phyloP scores from a whole-genome alignment of 1,140 invertebrate genomes.

The Luehdorfia chinensis region DNA sequence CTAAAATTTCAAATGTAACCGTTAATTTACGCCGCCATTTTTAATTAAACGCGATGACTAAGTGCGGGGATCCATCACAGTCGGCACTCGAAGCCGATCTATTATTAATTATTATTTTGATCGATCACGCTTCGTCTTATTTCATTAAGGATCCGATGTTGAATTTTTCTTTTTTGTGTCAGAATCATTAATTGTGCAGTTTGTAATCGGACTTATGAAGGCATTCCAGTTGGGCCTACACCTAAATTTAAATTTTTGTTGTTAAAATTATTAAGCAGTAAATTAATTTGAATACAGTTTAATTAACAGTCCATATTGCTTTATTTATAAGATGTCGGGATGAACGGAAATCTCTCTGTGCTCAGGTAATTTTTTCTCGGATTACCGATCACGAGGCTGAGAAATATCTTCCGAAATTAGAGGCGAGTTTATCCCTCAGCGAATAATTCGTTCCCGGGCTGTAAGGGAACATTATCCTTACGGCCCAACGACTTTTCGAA shows the following conservation, averaged over 20 bases:
- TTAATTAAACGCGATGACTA: constrained; percentile 76
- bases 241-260: constrained; percentile 1
- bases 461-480: constrained; percentile 62
- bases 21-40: constrained; percentile 67
- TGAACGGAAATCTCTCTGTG: too few relatives aligned
- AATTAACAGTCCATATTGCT: too few relatives aligned
- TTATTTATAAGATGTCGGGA: too few relatives aligned
- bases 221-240: background rate
- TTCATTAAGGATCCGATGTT: constrained; percentile 62
- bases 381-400: constrained; percentile 51
- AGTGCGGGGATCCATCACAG: constrained; percentile 66
- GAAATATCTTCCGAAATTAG: constrained; percentile 57
- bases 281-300: too few relatives aligned
- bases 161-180: constrained; percentile 43
- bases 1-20: constrained; percentile 60
- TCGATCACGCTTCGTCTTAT: constrained; percentile 69
- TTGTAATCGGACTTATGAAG: constrained; percentile 21
- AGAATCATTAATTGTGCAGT: constrained; percentile 55
- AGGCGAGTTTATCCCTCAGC: constrained; percentile 63
- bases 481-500: constrained; percentile 53
- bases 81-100: constrained; percentile 57
- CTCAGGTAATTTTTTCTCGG: constrained; percentile 55
- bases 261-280: background rate
- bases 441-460: constrained; percentile 63
- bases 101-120: constrained; percentile 77